Conservation (phyloP, 2,888 invertebrate species). For the Calliopum simillimum region DNA sequence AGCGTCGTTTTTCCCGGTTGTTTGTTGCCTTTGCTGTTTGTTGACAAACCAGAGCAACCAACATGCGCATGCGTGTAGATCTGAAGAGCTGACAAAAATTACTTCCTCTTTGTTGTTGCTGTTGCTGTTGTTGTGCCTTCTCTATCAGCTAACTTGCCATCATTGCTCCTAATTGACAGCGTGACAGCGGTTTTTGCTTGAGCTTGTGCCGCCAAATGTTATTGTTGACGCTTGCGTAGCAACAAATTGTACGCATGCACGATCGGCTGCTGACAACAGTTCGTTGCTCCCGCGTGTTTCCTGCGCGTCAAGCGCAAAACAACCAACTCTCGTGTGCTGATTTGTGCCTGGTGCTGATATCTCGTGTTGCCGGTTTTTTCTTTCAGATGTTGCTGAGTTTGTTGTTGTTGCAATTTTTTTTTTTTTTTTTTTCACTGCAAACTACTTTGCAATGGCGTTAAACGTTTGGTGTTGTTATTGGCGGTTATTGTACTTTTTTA, state of each 20-base stretch:
- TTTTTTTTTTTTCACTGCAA: slow-evolving; percentile 50
- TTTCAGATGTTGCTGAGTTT: slow-evolving; percentile 35
- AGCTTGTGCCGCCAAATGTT: slow-evolving; percentile 37
- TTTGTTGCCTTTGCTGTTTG: slow-evolving; percentile 39
- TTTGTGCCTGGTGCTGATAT: slow-evolving; percentile 54
- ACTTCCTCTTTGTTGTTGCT: slow-evolving; percentile 26
- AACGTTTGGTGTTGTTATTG: slow-evolving; percentile 54
- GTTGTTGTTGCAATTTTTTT: slow-evolving; percentile 9
- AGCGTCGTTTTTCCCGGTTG: slow-evolving; percentile 22
- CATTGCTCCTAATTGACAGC: not conserved
- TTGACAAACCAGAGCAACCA: slow-evolving; percentile 42
- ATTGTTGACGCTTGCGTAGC: not conserved
- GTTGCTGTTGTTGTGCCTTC: slow-evolving; percentile 12
- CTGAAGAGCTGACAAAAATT: slow-evolving; percentile 15
- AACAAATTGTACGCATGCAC: slow-evolving; percentile 22
- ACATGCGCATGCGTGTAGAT: not conserved
- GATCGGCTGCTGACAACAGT: slow-evolving; percentile 11
- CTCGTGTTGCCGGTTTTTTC: slow-evolving; percentile 47
- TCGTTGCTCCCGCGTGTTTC: slow-evolving; percentile 33
- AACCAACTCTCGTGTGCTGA: slow-evolving; percentile 28
- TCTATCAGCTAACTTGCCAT: slow-evolving; percentile 1
- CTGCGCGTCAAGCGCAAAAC: slow-evolving; percentile 3
- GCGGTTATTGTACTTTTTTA: slow-evolving; percentile 40
- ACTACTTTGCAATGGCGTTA: slow-evolving; percentile 59
- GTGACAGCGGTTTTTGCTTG: slow-evolving; percentile 41